phyloP scores from a whole-genome alignment of 2,888 invertebrate species.

The Ophion ventricosus region DNA sequence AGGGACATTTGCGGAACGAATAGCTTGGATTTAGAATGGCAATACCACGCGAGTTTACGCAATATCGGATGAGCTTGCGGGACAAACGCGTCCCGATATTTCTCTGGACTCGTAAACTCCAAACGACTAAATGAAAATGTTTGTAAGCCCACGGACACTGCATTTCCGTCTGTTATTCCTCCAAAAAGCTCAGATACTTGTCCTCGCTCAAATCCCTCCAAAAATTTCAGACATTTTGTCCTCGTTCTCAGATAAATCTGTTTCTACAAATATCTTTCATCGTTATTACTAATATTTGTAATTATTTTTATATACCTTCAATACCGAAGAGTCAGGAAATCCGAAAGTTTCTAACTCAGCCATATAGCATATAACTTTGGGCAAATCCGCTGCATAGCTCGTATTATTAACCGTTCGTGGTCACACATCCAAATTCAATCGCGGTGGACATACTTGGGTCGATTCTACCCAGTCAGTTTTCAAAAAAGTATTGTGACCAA shows the following conservation, averaged over 20 bases:
- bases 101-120: conserved; percentile 45
- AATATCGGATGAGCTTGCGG: conserved; percentile 38
- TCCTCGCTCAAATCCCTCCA: too few species aligned
- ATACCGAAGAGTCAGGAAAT: conserved; percentile 27
- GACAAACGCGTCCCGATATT: conserved; percentile 33
- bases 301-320: conserved; percentile 33
- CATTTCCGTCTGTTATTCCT: background rate
- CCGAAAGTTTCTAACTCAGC: background rate
- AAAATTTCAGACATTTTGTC: background rate
- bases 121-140: conserved; percentile 38
- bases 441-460: too few species aligned
- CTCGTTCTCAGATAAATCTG: background rate
- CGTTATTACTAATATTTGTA: conserved; percentile 34
- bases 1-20: conserved; percentile 11
- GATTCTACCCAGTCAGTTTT: too few species aligned
- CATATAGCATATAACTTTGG: background rate
- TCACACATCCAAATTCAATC: too few species aligned
- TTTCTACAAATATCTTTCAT: background rate
- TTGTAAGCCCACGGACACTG: conserved; percentile 23
- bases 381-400: background rate
- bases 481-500: too few species aligned
- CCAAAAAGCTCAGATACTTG: background rate
- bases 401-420: too few species aligned
- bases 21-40: conserved; percentile 25
- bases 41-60: conserved; percentile 5